A percentile compares a stretch with the other conserved stretches of the same genome.
Evolutionary conservation across 2,888 invertebrate genomes (phyloP).

Genomic region (Anodontia alba): DNA sequence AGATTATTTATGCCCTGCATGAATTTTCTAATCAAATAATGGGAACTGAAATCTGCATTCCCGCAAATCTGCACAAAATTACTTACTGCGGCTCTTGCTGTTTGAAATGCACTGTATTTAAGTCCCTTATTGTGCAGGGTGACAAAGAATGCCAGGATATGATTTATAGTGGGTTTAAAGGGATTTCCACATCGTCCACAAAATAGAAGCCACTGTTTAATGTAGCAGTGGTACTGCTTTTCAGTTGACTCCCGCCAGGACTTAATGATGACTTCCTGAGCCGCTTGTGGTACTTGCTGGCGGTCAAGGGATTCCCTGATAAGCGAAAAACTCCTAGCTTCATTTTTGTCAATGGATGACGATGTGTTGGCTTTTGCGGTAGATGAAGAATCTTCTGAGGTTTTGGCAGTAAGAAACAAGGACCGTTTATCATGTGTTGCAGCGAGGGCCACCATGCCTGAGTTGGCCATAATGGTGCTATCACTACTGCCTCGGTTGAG

Average conservation of each 20-base stretch:
- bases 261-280: conserved; percentile 5
- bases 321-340: conserved; percentile 9
- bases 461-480: conserved; percentile 44
- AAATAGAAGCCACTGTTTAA: conserved; percentile 24
- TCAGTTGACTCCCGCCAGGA: conserved; percentile 20
- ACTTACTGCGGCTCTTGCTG: conserved; percentile 28
- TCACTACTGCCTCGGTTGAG: conserved; percentile 14
- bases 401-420: conserved; percentile 14
- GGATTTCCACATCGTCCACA: conserved; percentile 24
- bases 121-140: conserved; percentile 3
- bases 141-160: conserved; percentile 24
- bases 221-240: conserved; percentile 23
- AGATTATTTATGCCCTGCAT: conserved; percentile 34
- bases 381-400: background rate
- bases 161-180: conserved; percentile 29
- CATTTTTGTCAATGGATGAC: conserved; percentile 22
- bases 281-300: background rate
- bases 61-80: conserved; percentile 20
- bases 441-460: conserved; percentile 32
- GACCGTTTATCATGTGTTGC: conserved; percentile 1
- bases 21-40: conserved; percentile 35
- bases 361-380: background rate
- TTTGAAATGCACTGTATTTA: conserved; percentile 30
- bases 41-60: conserved; percentile 12
- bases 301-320: conserved; percentile 19